Percentiles rank a stretch among this genome's conserved stretches.
Evolutionary conservation across 1,140 invertebrate genomes (phyloP).

Genomic region (Hesperophylax magnus): DNA sequence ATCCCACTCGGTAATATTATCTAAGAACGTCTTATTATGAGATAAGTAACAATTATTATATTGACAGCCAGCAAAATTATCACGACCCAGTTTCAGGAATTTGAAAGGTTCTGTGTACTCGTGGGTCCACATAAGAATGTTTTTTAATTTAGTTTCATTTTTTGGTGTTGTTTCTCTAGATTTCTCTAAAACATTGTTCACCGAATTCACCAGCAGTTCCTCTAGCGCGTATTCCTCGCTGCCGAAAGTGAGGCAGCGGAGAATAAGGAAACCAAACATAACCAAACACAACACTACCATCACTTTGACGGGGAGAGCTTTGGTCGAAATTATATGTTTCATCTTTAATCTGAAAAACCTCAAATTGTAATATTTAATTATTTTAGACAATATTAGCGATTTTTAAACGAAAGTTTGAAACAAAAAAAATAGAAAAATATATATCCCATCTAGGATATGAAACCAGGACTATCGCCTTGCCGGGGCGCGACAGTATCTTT

Average conservation of each 20-base stretch:
- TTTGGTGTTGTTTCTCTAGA: too few relatives aligned
- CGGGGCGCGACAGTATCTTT: too few relatives aligned
- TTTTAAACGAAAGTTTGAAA: too few relatives aligned
- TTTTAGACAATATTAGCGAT: too few relatives aligned
- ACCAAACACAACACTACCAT: background rate
- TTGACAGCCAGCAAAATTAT: slow-evolving; percentile 60
- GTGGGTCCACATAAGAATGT: slow-evolving; percentile 51
- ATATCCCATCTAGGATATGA: too few relatives aligned
- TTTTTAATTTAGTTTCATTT: background rate
- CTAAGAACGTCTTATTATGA: slow-evolving; percentile 58
- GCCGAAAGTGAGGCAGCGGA: background rate
- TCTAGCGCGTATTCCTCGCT: background rate
- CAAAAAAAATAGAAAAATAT: too few relatives aligned
- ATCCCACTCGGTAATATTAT: slow-evolving; percentile 38
- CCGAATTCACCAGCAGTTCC: background rate
- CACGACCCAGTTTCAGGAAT: slow-evolving; percentile 57
- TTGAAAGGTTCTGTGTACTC: slow-evolving; percentile 29
- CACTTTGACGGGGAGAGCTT: background rate
- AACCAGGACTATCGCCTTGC: too few relatives aligned
- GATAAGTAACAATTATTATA: slow-evolving; percentile 47
- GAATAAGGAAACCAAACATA: background rate
- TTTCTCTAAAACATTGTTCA: too few relatives aligned
- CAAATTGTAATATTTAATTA: too few relatives aligned
- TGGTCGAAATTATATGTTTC: slow-evolving; percentile 1
- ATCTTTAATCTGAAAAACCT: background rate